A percentile compares a stretch with the other conserved stretches of the same genome.
Conservation (phyloP, 2,113 vertebrate species). For the Pitta sordida region DNA sequence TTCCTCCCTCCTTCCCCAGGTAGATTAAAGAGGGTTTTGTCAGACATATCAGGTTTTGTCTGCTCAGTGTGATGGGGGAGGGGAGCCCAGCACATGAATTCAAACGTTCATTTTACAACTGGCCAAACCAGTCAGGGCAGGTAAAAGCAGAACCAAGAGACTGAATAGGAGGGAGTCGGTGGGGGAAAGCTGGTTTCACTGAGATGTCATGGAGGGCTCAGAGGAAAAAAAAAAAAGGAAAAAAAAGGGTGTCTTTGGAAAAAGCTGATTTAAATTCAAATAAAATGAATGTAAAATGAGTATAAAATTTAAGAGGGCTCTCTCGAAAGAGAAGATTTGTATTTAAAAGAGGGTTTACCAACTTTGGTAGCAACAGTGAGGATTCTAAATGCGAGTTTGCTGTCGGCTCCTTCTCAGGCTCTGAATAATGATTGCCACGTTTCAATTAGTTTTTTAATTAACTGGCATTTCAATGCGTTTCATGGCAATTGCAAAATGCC, state of each 20-base stretch:
- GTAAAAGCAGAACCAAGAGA: slow-evolving; percentile 72
- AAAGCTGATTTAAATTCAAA: fast-evolving
- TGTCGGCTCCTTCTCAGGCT: neutral
- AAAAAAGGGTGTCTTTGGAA: neutral
- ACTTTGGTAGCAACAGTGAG: fast-evolving
- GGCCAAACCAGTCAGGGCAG: slow-evolving; percentile 94
- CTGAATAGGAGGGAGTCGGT: slow-evolving; percentile 5
- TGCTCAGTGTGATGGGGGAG: slow-evolving; percentile 67
- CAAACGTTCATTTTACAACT: slow-evolving; percentile 91
- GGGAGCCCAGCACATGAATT: slow-evolving; percentile 74
- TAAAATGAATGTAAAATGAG: neutral
- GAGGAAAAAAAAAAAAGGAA: neutral
- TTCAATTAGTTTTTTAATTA: neutral
- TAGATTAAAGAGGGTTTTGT: slow-evolving; percentile 49
- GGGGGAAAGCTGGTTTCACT: neutral
- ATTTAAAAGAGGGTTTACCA: neutral
- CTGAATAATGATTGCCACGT: neutral
- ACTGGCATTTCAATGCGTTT: fast-evolving
- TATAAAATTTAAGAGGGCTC: neutral
- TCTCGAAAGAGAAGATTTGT: neutral
- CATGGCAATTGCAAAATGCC: fast-evolving
- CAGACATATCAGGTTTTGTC: slow-evolving; percentile 81
- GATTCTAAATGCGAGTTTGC: neutral
- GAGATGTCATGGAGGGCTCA: neutral
- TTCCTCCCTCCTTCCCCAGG: neutral